Evolutionary conservation across 2,113 vertebrate species (phyloP).

Genomic region (Gambusia holbrooki): DNA sequence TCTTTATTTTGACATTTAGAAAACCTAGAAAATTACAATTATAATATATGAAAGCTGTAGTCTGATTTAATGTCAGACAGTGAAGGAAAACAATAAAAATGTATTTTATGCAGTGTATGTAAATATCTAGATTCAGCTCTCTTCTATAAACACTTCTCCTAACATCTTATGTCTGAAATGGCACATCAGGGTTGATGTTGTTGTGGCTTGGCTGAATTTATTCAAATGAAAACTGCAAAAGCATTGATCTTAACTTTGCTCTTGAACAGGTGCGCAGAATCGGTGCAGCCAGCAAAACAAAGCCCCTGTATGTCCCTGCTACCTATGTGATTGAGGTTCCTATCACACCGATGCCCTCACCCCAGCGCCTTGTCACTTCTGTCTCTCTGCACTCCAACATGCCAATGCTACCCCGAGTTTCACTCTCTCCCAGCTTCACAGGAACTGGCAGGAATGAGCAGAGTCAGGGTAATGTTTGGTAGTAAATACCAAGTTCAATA

Average conservation of each 20-base stretch:
- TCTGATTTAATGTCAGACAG: too few relatives aligned
- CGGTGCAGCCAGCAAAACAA: conserved; percentile 76
- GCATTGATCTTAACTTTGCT: conserved; percentile 9
- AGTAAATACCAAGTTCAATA: background rate
- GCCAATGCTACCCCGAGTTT: conserved; percentile 44
- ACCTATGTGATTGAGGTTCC: conserved; percentile 85
- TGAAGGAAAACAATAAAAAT: too few relatives aligned
- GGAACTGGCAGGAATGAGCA: conserved; percentile 26
- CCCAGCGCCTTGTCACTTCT: conserved; percentile 56
- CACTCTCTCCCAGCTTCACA: conserved; percentile 52
- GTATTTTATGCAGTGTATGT: too few relatives aligned
- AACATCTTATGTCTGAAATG: too few relatives aligned
- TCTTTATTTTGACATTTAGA: too few relatives aligned
- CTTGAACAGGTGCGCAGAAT: conserved; percentile 78
- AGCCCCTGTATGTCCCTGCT: conserved; percentile 88
- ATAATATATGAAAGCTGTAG: too few relatives aligned
- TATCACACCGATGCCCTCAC: conserved; percentile 50
- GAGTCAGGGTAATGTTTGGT: conserved; percentile 59
- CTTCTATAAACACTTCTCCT: too few relatives aligned
- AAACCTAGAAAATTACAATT: too few relatives aligned
- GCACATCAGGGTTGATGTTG: too few relatives aligned
- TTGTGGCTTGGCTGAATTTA: conserved; percentile 22
- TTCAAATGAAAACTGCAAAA: conserved; percentile 29
- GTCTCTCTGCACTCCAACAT: conserved; percentile 57
- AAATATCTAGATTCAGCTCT: too few relatives aligned